Percentiles rank a stretch among this genome's conserved stretches.
Conservation (phyloP, 2,797 vertebrate species). For the Halcyon leucocephala region DNA sequence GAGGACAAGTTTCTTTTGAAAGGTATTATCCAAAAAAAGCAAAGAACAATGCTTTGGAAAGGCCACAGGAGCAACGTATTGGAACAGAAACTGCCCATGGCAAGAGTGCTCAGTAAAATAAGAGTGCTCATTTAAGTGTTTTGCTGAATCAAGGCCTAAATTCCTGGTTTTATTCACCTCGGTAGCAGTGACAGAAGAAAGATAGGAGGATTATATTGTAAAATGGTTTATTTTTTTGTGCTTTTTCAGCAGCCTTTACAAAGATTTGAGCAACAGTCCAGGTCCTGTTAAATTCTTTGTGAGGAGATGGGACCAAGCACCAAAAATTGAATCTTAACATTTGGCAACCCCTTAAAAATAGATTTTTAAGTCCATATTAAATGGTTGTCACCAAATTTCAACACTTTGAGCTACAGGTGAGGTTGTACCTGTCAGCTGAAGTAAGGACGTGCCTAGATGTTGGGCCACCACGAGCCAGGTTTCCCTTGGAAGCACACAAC, state of each 20-base stretch:
- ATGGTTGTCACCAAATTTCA: neutral
- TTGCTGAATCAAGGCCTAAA: conserved; percentile 30
- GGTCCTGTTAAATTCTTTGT: neutral
- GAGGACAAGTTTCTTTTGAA: neutral
- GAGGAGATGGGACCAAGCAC: neutral
- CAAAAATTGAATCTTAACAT: neutral
- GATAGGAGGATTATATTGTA: neutral
- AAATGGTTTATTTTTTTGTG: neutral
- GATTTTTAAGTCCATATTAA: neutral
- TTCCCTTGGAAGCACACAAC: neutral
- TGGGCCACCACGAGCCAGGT: neutral
- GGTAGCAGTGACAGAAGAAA: neutral
- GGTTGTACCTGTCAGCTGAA: neutral
- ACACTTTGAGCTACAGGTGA: neutral
- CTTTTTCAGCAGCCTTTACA: neutral
- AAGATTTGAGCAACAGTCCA: neutral
- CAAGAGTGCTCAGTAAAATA: neutral
- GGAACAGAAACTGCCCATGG: neutral
- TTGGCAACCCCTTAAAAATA: neutral
- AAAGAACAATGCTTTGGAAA: neutral
- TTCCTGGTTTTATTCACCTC: conserved; percentile 3
- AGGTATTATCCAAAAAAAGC: neutral
- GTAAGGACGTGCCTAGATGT: neutral
- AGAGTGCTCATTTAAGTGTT: neutral
- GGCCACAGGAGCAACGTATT: fast-evolving